Evolutionary conservation across 1,140 invertebrate genomes (phyloP).

Genomic region (Gryon sp.): DNA sequence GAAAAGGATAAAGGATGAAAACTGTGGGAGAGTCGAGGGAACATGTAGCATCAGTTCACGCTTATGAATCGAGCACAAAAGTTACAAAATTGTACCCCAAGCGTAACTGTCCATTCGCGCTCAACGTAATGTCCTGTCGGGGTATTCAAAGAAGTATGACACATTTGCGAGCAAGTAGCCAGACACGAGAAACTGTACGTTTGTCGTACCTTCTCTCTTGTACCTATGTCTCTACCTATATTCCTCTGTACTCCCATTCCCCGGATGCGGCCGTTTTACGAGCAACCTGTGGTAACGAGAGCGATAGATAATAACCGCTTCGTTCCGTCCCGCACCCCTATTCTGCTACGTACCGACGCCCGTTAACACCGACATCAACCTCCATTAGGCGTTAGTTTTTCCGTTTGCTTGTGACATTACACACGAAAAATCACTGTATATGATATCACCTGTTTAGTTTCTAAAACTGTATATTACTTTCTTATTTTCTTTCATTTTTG

Average conservation of each 20-base stretch:
- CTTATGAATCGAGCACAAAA: conserved; percentile 56
- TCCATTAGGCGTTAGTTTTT: conserved; percentile 58
- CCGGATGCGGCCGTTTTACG: conserved; percentile 78
- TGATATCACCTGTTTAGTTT: conserved; percentile 8
- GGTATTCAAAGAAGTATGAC: conserved; percentile 61
- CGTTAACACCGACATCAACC: conserved; percentile 62
- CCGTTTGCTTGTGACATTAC: conserved; percentile 50
- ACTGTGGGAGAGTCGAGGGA: conserved; percentile 10
- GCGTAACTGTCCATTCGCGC: conserved; percentile 72
- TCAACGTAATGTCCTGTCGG: conserved; percentile 70
- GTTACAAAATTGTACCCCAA: conserved; percentile 72
- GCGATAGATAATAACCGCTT: conserved; percentile 80
- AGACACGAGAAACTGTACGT: conserved; percentile 39
- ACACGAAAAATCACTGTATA: conserved; percentile 40
- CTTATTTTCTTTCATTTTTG: not conserved
- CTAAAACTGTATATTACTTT: conserved; percentile 16
- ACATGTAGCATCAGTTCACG: conserved; percentile 14
- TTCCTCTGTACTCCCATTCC: conserved; percentile 64
- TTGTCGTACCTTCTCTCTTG: conserved; percentile 55
- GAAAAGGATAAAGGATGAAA: conserved; percentile 22
- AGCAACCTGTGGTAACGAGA: conserved; percentile 81
- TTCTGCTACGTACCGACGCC: conserved; percentile 56
- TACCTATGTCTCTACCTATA: conserved; percentile 68
- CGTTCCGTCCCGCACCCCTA: conserved; percentile 71
- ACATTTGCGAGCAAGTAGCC: conserved; percentile 40